Evolutionary conservation across 2,888 invertebrate genomes (phyloP).

Genomic region (Sipha maydis): DNA sequence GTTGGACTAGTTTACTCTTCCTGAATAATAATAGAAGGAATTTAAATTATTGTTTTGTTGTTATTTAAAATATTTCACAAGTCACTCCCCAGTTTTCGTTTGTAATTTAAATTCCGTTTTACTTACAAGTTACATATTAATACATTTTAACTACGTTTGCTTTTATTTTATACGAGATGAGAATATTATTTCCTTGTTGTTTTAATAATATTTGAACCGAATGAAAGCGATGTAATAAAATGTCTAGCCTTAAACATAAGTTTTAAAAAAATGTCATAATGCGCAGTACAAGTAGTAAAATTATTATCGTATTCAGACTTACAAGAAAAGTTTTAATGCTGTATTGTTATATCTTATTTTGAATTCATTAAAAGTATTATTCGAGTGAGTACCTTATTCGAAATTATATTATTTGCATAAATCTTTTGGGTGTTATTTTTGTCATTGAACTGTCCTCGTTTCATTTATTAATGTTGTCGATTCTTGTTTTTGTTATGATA

Average conservation of each 20-base stretch:
- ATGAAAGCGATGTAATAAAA: background rate
- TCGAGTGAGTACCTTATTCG: background rate
- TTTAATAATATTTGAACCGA: background rate
- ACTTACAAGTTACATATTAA: too few species aligned
- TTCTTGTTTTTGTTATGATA: background rate
- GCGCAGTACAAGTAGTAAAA: background rate
- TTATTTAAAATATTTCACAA: too few species aligned
- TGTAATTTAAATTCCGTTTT: too few species aligned
- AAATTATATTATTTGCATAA: background rate
- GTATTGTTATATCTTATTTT: background rate
- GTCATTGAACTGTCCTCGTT: background rate
- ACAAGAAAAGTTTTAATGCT: background rate
- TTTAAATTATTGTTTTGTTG: too few species aligned
- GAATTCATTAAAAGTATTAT: background rate
- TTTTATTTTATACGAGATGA: too few species aligned
- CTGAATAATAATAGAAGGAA: too few species aligned
- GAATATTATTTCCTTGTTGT: conserved; percentile 12
- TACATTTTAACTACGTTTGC: too few species aligned
- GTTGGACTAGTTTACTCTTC: too few species aligned
- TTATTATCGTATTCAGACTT: background rate
- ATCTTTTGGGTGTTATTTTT: background rate
- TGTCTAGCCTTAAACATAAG: background rate
- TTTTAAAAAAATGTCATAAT: background rate
- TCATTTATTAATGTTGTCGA: background rate
- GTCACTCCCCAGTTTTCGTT: too few species aligned